A percentile compares a stretch with the other conserved stretches of the same genome.
Evolutionary conservation across 2,888 invertebrate species (phyloP).

Genomic region (Xylota sylvarum): DNA sequence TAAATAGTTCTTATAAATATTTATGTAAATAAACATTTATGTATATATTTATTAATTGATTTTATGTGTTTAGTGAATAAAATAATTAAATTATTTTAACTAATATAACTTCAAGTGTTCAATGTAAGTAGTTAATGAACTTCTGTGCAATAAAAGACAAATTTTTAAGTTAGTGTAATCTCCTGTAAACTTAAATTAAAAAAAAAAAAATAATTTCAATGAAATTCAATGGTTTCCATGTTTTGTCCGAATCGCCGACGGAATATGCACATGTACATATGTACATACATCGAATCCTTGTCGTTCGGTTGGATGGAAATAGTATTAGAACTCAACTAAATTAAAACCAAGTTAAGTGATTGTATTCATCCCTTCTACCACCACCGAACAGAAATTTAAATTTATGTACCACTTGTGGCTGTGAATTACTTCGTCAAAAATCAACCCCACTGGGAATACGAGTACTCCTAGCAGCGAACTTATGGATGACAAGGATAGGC

Average conservation of each 20-base stretch:
- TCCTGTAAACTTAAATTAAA: background rate
- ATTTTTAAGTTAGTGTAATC: background rate
- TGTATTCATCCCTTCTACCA: conserved; percentile 49
- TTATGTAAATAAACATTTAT: too few species aligned
- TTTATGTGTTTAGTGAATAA: background rate
- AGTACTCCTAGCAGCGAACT: conserved; percentile 34
- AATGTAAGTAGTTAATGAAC: conserved; percentile 5
- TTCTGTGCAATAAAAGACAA: background rate
- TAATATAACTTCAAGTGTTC: background rate
- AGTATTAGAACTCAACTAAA: conserved; percentile 20
- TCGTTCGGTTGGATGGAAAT: conserved; percentile 5
- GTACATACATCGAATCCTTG: background rate
- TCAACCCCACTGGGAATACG: conserved; percentile 39
- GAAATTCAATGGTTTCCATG: background rate
- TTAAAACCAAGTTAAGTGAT: conserved; percentile 63
- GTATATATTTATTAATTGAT: background rate
- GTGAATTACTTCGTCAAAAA: conserved; percentile 71
- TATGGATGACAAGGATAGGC: conserved; percentile 48
- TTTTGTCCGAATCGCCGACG: conserved; percentile 8
- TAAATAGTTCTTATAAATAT: background rate
- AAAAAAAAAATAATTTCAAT: background rate
- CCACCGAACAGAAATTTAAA: conserved; percentile 56
- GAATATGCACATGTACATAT: background rate
- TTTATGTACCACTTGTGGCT: conserved; percentile 77
- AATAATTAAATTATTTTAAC: too few species aligned